These are phyloP conservation scores for Ophioninae sp. DNA, from an alignment of 2,888 invertebrate species.

Conservation along the genomic window DNA sequence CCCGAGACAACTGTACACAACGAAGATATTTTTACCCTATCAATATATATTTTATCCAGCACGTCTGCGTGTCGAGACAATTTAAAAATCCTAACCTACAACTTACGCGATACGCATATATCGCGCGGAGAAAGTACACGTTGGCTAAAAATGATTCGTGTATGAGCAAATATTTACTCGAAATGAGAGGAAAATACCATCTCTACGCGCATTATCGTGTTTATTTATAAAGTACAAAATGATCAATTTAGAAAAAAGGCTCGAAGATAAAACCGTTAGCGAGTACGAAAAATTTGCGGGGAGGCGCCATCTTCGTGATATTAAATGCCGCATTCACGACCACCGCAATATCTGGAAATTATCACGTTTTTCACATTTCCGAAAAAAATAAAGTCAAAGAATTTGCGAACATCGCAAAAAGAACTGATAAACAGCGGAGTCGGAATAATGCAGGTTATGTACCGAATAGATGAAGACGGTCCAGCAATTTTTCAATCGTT, in stretches of 20 bases:
- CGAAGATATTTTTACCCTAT: background rate
- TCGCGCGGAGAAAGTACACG: background rate
- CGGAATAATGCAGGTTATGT: too few relatives aligned
- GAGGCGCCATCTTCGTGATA: too few relatives aligned
- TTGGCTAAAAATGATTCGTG: too few relatives aligned
- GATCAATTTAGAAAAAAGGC: background rate
- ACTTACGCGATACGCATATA: background rate
- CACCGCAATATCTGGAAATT: background rate
- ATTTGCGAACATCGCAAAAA: background rate
- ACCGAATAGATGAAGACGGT: too few relatives aligned
- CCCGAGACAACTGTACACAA: background rate
- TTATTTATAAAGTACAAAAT: conserved; percentile 3
- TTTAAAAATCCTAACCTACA: background rate
- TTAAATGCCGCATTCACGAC: too few relatives aligned
- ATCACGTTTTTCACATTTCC: background rate
- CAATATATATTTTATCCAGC: background rate
- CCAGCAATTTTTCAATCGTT: too few relatives aligned
- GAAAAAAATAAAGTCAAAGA: background rate
- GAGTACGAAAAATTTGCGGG: background rate
- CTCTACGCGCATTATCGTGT: background rate
- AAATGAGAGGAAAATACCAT: background rate
- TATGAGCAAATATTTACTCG: background rate
- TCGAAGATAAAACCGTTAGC: background rate
- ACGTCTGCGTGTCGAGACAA: background rate
- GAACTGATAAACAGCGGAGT: too few relatives aligned